Percentiles rank a stretch among this genome's conserved stretches.
Evolutionary conservation across 2,113 vertebrate species (phyloP).

Genomic region (Catagonus wagneri): DNA sequence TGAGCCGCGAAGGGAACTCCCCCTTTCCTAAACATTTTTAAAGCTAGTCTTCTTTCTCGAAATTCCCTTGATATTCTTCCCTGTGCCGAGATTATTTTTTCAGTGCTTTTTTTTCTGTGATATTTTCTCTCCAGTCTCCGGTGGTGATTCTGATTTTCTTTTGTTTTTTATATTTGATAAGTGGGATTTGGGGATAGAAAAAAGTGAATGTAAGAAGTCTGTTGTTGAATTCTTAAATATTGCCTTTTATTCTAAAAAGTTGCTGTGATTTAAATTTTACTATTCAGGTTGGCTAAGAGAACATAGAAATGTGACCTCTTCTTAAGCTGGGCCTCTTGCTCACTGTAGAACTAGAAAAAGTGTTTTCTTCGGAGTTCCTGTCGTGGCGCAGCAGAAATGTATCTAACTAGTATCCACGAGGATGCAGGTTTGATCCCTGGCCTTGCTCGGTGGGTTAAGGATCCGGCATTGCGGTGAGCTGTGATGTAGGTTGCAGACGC

Average conservation of each 20-base stretch:
- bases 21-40: no score
- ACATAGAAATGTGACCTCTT: background rate
- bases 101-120: background rate
- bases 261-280: slow-evolving; percentile 19
- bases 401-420: no score
- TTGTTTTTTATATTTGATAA: background rate
- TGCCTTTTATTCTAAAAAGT: slow-evolving; percentile 4
- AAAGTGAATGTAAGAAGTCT: slow-evolving; percentile 16
- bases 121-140: background rate
- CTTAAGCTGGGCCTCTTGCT: background rate
- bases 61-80: background rate
- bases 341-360: background rate
- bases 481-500: no score
- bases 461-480: no score
- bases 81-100: background rate
- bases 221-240: background rate
- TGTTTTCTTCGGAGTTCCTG: no score
- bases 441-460: no score
- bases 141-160: background rate
- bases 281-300: background rate
- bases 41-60: background rate
- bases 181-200: background rate
- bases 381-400: no score
- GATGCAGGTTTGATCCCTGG: no score
- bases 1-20: no score